phyloP scores from a whole-genome alignment of 2,797 vertebrate species.

The Gambusia yucatana region DNA sequence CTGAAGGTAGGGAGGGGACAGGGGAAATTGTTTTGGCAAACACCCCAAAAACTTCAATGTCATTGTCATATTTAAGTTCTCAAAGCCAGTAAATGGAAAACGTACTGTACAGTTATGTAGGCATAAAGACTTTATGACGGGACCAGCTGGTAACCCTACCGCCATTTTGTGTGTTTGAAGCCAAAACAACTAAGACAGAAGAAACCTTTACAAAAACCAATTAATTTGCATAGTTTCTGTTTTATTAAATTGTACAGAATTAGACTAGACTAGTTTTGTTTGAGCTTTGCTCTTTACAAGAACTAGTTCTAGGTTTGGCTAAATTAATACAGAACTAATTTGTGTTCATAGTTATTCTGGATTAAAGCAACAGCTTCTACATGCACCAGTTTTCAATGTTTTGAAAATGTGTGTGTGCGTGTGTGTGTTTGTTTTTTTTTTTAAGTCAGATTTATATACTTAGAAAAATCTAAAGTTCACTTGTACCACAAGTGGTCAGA shows the following conservation, averaged over 20 bases:
- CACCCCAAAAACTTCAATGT: constrained; percentile 11
- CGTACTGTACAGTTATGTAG: background rate
- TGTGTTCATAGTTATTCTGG: background rate
- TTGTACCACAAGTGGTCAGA: background rate
- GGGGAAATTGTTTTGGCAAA: constrained; percentile 34
- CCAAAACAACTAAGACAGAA: background rate
- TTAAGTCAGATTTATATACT: background rate
- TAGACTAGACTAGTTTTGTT: background rate
- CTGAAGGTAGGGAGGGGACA: constrained; percentile 19
- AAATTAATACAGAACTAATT: background rate
- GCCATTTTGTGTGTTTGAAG: background rate
- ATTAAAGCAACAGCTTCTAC: background rate
- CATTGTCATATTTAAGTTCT: background rate
- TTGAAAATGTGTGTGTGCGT: background rate
- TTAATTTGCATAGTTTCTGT: background rate
- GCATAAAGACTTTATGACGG: background rate
- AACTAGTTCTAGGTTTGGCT: background rate
- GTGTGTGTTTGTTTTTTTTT: background rate
- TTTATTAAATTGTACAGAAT: background rate
- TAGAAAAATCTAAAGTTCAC: background rate
- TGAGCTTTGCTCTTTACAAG: background rate
- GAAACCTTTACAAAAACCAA: background rate
- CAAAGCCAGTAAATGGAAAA: background rate
- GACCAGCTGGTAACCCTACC: background rate
- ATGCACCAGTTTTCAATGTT: background rate